Evolutionary conservation across 2,797 vertebrate species (phyloP), one percentile per base, ranked within the genome.

Genomic region (Limnodromus scolopaceus): DNA sequence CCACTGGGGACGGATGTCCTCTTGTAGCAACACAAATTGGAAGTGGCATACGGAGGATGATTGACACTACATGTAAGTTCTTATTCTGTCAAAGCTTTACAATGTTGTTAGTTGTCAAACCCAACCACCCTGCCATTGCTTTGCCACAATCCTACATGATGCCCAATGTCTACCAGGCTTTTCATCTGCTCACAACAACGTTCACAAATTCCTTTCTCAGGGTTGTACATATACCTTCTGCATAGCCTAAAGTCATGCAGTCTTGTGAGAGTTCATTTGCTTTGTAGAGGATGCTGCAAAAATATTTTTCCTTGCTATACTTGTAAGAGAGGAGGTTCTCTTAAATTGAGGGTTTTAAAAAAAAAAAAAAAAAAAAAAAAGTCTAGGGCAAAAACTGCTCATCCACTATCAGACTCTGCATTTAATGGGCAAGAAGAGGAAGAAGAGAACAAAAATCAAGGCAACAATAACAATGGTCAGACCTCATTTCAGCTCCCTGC

Each of bases 61-160:
- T 97, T 98, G 98, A 97, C 97, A 93, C 65, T 53, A 58, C 80
- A 39, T 96, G 97, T 97, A 97, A 98, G 86, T 92, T 96, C 97
- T 85, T 78, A 92, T 97, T 74, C 97, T 97, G 97, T 98, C 97
- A 97, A 93, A 96, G 95, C 96, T 95, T 75, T 15, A 49, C 55
- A 36, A 11, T 10, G 86, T 95, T 96, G 96, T 92, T 92, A 68
- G 93, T 93, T 97, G 97, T 97, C 97, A 98, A 89, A 96, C 12
- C 75, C 81, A 39, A 70, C 68, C 87, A 45, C 49, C 38, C 86
- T 94, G 93, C 96, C 95, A 71, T 30, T 7, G 84, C 81, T 84
- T 65, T 48, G 92, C 92, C 87, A 93, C 93, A 11, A 95, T 96
- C 84, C 95, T 91, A 61, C 72, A 48, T 66, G 97, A 97, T 97